Conservation (phyloP, 2,797 vertebrate species). For the Gastrophryne carolinensis region DNA sequence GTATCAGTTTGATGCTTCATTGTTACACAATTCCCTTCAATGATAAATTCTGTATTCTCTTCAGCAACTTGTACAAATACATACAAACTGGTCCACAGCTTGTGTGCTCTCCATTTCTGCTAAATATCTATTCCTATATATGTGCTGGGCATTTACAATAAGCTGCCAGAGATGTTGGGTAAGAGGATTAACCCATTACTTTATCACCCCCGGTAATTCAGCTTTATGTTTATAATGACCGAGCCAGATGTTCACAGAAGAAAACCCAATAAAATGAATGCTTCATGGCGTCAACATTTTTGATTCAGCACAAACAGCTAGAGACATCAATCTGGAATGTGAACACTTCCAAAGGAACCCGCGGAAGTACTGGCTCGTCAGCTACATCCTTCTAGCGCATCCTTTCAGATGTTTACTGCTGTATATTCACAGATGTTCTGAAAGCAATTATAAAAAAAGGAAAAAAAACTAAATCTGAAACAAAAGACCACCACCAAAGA, state of each 20-base stretch:
- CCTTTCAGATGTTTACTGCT: neutral
- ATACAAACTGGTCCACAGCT: no score
- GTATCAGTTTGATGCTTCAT: no score
- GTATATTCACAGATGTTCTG: neutral
- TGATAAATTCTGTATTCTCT: no score
- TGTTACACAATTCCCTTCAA: no score
- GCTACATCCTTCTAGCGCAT: neutral
- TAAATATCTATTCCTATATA: neutral
- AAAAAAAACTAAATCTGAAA: no score
- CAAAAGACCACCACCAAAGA: no score
- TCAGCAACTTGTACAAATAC: no score
- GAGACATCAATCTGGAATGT: neutral
- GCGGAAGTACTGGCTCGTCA: neutral
- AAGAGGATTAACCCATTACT: conserved; percentile 30
- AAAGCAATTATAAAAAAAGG: neutral
- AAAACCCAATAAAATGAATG: neutral
- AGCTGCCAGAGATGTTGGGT: conserved; percentile 4
- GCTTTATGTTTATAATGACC: conserved; percentile 26
- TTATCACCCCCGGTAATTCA: neutral
- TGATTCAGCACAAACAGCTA: neutral
- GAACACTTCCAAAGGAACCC: neutral
- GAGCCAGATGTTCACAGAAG: neutral
- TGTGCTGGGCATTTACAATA: no score
- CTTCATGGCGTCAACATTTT: neutral
- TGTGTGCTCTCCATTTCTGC: no score